These are phyloP conservation scores for Heliothis virescens DNA, from an alignment of 1,140 invertebrate species.

Conservation along the genomic window DNA sequence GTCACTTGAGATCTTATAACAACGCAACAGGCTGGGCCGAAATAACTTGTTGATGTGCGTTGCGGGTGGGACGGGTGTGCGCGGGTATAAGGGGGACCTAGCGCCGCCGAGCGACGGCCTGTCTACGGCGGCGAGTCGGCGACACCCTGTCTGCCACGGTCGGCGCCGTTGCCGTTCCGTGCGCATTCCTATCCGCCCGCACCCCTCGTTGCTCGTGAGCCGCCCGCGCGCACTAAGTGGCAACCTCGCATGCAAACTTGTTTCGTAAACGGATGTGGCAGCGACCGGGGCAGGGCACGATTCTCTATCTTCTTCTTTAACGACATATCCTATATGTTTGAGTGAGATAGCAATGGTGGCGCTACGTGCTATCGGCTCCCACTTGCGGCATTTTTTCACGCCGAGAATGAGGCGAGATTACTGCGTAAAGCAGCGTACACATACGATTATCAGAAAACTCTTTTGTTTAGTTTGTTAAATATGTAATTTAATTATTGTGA, in stretches of 20 bases:
- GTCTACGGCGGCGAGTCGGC: conserved; percentile 92
- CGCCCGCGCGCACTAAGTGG: conserved; percentile 75
- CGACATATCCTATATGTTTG: conserved; percentile 45
- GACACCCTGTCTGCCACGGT: conserved; percentile 96
- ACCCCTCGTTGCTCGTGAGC: conserved; percentile 78
- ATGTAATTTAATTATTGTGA: too few species aligned
- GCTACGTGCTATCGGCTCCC: conserved; percentile 85
- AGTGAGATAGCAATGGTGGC: conserved; percentile 79
- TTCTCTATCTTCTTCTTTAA: conserved; percentile 63
- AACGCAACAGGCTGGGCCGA: conserved; percentile 67
- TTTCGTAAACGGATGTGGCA: conserved; percentile 89
- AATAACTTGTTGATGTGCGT: conserved; percentile 85
- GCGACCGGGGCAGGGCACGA: conserved; percentile 77
- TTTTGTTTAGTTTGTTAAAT: conserved; percentile 12
- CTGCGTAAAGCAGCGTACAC: conserved; percentile 73
- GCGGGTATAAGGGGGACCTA: conserved; percentile 70
- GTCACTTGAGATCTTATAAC: conserved; percentile 73
- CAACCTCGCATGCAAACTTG: conserved; percentile 88
- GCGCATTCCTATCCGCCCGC: conserved; percentile 85
- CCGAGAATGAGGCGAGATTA: conserved; percentile 86
- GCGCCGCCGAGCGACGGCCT: conserved; percentile 89
- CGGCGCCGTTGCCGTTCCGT: conserved; percentile 89
- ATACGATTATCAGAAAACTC: conserved; percentile 33
- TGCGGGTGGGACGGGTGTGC: conserved; percentile 72
- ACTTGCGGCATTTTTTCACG: conserved; percentile 86